Base-by-base conservation (phyloP, 2,888 invertebrate species). In the Trachelus troglodyta region DNA sequence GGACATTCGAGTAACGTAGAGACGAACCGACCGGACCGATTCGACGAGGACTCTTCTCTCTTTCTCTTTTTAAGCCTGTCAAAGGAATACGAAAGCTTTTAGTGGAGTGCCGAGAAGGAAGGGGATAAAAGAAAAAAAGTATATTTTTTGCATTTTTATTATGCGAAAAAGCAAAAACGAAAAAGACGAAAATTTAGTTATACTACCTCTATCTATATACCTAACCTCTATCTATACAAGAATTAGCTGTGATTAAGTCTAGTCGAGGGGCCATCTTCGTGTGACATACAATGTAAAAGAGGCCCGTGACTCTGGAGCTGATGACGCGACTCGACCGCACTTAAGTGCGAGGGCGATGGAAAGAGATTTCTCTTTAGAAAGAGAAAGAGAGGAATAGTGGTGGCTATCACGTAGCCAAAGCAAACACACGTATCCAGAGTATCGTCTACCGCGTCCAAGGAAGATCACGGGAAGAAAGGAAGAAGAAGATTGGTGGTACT, bases 401-500 rank as follows among this genome's bases (percentile, higher is more conserved):
- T 56, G 56, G 15, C 56, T 56, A 56, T 56, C 56, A 23, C 56
- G 56, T 56, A 56, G 23, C 9, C 56, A 56, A 34, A 37, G 74
- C 74, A 37, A 74, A 74, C 34, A 74, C 35, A 74, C 74, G 71
- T 33, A 71, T 71, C 23, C 71, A 33, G 71, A 34, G 71, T 71
- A 71, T 71, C 71, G 33, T 71, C 71, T 71, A 71, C 71, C 75
- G 31, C 75, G 75, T 34, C 34, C 30, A 75, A 68, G 69, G 1
- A 15, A 68, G 40, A 68, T 68, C 56, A 30, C 40, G 79, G 81
- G 84, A 86, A 86, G 84, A 86, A 87, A 85, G 86, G 85, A 88
- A 84, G 86, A 88, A 89, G 89, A 90, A 89, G 89, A 90, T 90
- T 89, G 89, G 88, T 88, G 89, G 88, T 89, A 88, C 88, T 89